Base-by-base conservation (phyloP, 2,113 vertebrate genomes). In the Amia ocellicauda region DNA sequence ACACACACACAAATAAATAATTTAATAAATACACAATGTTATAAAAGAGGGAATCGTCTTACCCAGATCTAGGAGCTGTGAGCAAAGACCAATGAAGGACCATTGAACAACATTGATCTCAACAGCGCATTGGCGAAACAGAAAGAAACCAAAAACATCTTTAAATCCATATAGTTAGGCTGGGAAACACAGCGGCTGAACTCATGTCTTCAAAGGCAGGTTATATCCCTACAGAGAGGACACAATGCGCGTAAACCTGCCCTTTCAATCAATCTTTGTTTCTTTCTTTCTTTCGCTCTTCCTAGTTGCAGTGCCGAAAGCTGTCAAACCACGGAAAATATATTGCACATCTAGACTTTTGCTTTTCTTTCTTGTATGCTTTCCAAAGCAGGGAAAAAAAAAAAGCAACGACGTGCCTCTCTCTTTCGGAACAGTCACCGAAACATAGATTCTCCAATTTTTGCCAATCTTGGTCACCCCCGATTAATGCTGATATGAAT, bases 261-360 rank as follows among this genome's bases (percentile, higher is more conserved):
- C 72, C 66, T 51, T 76, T 80, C 74, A 82, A 80, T 73, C 83
- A 82, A 79, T 75, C 79, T 82, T 73, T 68, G 64, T 55, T 27
- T 58, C n/a, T n/a, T n/a, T n/a, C n/a, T n/a, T n/a, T n/a, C n/a
- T n/a, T n/a, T 67, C 69, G 56, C 28, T 69, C 60, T 69, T 68
- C 76, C n/a, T n/a, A 58, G 62, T 64, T 71, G 74, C 79, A 60
- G 74, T 60, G 75, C 68, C 67, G 72, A 71, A 79, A 67, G 59
- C 72, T 68, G 47, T 69, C 66, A 76, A 64, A 73, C 36, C 67
- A 73, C 63, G 58, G 54, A 43, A 16, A 40, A 36, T 7, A 45
- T 53, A 53, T 70, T 58, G 43, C 14, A 4, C 27, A 69, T 68
- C 74, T 58, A 45, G 74, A 72, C 67, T 27, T 77, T 74, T 56